Percentiles rank a stretch among this genome's conserved stretches.
Conservation (phyloP, 2,888 invertebrate genomes). For the Napeogenes sylphis region DNA sequence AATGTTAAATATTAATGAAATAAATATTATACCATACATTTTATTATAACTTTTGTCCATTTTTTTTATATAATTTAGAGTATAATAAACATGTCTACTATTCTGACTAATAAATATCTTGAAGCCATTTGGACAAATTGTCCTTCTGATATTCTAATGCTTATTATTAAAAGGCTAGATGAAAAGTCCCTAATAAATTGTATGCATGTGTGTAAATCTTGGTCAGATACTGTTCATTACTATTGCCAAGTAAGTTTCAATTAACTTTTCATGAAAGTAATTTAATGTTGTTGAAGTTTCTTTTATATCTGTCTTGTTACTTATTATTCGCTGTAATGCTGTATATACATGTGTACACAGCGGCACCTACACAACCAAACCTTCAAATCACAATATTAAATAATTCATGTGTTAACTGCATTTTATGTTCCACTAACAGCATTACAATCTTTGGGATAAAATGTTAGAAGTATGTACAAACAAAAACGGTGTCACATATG, state of each 20-base stretch:
- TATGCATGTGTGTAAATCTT: conserved; percentile 42
- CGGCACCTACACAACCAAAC: no score
- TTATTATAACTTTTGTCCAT: no score
- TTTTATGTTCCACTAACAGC: conserved; percentile 29
- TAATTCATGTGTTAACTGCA: background rate
- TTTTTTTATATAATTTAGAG: no score
- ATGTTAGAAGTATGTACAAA: conserved; percentile 36
- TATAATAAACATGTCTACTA: no score
- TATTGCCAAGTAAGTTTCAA: conserved; percentile 39
- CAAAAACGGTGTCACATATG: conserved; percentile 38
- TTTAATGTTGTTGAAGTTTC: background rate
- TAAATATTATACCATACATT: no score
- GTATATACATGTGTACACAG: no score
- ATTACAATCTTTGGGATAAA: conserved; percentile 36
- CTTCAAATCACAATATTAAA: no score
- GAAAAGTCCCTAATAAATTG: conserved; percentile 39
- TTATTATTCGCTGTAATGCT: no score
- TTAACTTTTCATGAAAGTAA: background rate
- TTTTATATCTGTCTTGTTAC: background rate
- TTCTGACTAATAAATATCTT: background rate
- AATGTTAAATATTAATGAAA: no score
- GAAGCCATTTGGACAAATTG: conserved; percentile 37
- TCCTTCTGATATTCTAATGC: conserved; percentile 43
- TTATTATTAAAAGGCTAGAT: conserved; percentile 42
- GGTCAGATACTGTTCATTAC: conserved; percentile 41